These are phyloP conservation scores for Hyla sarda DNA, from an alignment of 2,113 vertebrate species.

Conservation along the genomic window DNA sequence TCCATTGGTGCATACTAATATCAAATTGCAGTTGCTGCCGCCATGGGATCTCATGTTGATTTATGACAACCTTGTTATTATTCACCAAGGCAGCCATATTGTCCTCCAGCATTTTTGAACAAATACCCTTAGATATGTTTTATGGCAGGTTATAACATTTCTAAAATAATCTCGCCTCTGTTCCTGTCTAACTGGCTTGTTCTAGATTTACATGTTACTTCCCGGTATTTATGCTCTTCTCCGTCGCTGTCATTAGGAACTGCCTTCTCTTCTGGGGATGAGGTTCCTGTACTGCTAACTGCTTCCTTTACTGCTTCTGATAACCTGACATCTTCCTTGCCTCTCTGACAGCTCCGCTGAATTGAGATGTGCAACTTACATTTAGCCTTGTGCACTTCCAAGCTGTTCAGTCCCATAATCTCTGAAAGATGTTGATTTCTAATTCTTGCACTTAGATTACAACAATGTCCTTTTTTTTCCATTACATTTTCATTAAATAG, in stretches of 20 bases:
- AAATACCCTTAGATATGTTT: conserved; percentile 21
- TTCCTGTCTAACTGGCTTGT: not conserved
- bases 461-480: too few relatives aligned
- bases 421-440: not conserved
- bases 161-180: not conserved
- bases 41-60: not conserved
- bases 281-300: conserved; percentile 41
- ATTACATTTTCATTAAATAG: too few relatives aligned
- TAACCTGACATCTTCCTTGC: conserved; percentile 30
- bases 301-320: conserved; percentile 8
- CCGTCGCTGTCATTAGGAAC: conserved; percentile 12
- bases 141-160: conserved; percentile 30
- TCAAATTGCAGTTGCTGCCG: not conserved
- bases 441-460: not conserved
- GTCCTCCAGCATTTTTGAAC: conserved; percentile 3
- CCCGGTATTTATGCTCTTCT: conserved; percentile 19
- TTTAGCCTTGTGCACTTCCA: not conserved
- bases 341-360: not conserved
- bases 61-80: conserved; percentile 18
- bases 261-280: conserved; percentile 30
- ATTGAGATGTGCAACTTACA: conserved; percentile 4
- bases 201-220: conserved; percentile 17
- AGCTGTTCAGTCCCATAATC: too few relatives aligned
- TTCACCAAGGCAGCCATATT: not conserved
- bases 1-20: not conserved